Evolutionary conservation across 1,140 invertebrate species (phyloP), one percentile per base, ranked within the genome.

Genomic region (Drosophila pseudoobscura): DNA sequence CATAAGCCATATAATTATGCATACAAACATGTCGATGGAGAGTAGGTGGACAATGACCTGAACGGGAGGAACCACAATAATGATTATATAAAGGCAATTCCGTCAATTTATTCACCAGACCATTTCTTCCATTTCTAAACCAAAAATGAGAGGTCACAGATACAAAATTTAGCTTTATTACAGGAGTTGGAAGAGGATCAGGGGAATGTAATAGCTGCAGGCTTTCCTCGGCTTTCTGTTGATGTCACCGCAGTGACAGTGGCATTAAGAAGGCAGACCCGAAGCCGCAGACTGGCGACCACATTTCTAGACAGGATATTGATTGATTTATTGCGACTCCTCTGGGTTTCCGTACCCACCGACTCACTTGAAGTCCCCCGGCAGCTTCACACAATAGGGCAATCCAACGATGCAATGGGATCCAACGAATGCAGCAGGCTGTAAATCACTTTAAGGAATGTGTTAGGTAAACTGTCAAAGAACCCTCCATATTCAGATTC

Each of bases 321-420:
- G 60, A 78, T 78, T 78, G 75, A 78, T 78, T 78, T 78, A 78
- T 78, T 78, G 61, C 53, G 31, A 11, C 9, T 35, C 9, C 31
- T 11, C 31, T 35, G 31, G 31, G 31, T 35, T 11, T 35, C 9
- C 9, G 9, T 35, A 11, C 3, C 9, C 9, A 35, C 31, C 31
- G 11, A 11, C 31, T 35, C 31, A 9, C 31, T 11, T 3, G 31
- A 35, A 11, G 9, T 35, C 9, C 9, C 9, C 9, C 31, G 31
- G 9, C 31, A 35, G 31, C 31, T 35, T 35, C 31, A 11, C 31
- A 11, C 31, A 35, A 35, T 17, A 17, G 17, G 17, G 17, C 15
- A 15, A 15, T 15, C 15, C 15, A 15, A 15, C 15, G 15, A 15
- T 15, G 15, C 15, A 15, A 15, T 15, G 9, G 9, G 31, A 31